Evolutionary conservation across 2,888 invertebrate species (phyloP), one percentile per base, ranked within the genome.

Genomic region (Cybosia mesomella): DNA sequence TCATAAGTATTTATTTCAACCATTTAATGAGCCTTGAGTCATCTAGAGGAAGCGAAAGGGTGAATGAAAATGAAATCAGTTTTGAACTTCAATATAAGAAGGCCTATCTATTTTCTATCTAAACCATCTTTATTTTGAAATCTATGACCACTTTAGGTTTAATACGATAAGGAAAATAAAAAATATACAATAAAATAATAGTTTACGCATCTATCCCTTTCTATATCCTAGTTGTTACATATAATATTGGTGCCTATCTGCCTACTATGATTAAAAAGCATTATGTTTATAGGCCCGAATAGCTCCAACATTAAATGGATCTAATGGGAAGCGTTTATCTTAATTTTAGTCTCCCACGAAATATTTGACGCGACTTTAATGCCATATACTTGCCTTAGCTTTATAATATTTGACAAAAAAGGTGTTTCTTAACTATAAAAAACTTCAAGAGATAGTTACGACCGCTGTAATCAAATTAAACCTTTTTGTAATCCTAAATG

Each of bases 321-420:
- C 85, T 94, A 93, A 95, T 93, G 86, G 90, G 87, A 84, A 89
- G 85, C 92, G 92, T 93, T 95, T 94, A 95, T 90, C 92, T 91
- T 91, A 93, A 94, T 93, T 89, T 88, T 76, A 86, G 90, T 88
- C 86, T 87, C 87, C 90, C 87, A 90, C 88, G 92, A 92, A 94
- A 90, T 90, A 90, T 92, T 94, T 92, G 91, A 90, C 91, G 91
- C 90, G 84, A 87, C 85, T 85, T 75, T 91, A 89, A 88, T 87
- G 78, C 81, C 81, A 76, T 77, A 70, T 66, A 74, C 71, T 79
- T 75, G 79, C 66, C 74, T 58, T 57, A 71, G 75, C 34, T 77
- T 79, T 77, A 75, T 74, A 76, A 82, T 76, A 79, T 75, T 84
- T 85, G 84, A 86, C 85, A 86, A 87, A 87, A 87, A 86, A 82